Conservation (phyloP, 1,140 invertebrate genomes). For the Drosophila repletoides region DNA sequence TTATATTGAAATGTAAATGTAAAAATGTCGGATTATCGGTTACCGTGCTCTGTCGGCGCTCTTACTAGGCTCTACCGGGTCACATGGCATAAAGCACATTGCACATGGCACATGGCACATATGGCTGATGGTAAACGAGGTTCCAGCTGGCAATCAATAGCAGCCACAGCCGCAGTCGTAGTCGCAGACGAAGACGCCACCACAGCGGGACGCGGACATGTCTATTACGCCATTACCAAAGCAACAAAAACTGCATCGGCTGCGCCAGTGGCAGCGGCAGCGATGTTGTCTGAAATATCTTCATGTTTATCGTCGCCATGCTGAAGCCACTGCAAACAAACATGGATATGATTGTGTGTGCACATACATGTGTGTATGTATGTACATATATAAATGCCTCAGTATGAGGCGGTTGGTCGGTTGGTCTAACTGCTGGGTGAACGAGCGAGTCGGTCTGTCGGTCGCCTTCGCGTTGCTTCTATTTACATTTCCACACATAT, state of each 20-base stretch:
- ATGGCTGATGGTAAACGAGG: conserved; percentile 25
- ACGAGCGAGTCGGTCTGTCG: not conserved
- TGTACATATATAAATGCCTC: too few species aligned
- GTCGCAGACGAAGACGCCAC: conserved; percentile 23
- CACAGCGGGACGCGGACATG: conserved; percentile 44
- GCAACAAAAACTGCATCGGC: conserved; percentile 41
- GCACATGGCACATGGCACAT: conserved; percentile 16
- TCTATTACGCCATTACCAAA: conserved; percentile 67
- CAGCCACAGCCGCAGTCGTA: conserved; percentile 4
- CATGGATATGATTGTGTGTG: conserved; percentile 7
- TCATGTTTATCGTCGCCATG: conserved; percentile 64
- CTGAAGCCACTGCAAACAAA: conserved; percentile 38
- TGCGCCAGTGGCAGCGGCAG: conserved; percentile 17
- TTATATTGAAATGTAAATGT: not conserved
- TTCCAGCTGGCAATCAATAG: conserved; percentile 48
- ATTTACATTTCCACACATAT: conserved; percentile 57
- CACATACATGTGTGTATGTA: not conserved
- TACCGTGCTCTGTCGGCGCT: too few species aligned
- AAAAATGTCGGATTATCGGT: not conserved
- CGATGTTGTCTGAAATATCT: conserved; percentile 49
- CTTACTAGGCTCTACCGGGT: too few species aligned
- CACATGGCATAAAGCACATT: conserved; percentile 11
- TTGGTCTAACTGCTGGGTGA: conserved; percentile 3
- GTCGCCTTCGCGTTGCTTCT: conserved; percentile 45
- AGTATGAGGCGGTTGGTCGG: not conserved